Conservation (phyloP, 2,797 vertebrate species). For the Semotilus atromaculatus region DNA sequence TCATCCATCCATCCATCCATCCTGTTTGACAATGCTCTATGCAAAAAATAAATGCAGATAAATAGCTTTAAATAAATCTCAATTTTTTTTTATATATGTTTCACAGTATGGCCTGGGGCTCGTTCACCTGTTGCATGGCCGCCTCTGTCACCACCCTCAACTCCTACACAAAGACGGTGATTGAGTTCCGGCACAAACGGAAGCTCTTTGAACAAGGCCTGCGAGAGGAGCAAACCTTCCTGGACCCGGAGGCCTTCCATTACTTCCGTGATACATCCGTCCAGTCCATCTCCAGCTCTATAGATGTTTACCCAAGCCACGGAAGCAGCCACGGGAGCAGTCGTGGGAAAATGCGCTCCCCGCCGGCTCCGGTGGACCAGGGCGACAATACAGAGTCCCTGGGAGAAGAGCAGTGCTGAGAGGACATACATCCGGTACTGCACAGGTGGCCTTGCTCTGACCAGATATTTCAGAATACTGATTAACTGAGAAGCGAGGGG, state of each 20-base stretch:
- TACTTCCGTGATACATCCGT: slow-evolving; percentile 91
- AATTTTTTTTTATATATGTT: slow-evolving; percentile 48
- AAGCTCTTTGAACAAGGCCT: slow-evolving; percentile 93
- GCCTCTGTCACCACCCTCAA: slow-evolving; percentile 97
- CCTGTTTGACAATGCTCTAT: background rate
- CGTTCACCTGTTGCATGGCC: slow-evolving; percentile 97
- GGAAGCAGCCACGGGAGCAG: slow-evolving; percentile 61
- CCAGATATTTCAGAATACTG: background rate
- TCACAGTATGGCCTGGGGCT: slow-evolving; percentile 92
- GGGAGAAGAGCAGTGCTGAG: slow-evolving; percentile 80
- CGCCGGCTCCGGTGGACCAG: slow-evolving; percentile 67
- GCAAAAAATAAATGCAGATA: background rate
- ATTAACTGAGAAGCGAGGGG: background rate
- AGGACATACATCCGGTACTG: background rate
- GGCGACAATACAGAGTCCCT: slow-evolving; percentile 78
- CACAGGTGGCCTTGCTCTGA: background rate
- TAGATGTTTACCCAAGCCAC: slow-evolving; percentile 76
- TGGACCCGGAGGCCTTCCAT: slow-evolving; percentile 91
- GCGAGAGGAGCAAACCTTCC: slow-evolving; percentile 89
- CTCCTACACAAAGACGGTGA: slow-evolving; percentile 97
- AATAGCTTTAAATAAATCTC: no score
- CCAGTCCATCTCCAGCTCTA: slow-evolving; percentile 75
- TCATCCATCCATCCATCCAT: background rate
- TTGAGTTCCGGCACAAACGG: slow-evolving; percentile 94
- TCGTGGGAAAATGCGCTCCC: slow-evolving; percentile 70